These are phyloP conservation scores for Physella acuta DNA, from an alignment of 1,140 invertebrate genomes.

Conservation along the genomic window DNA sequence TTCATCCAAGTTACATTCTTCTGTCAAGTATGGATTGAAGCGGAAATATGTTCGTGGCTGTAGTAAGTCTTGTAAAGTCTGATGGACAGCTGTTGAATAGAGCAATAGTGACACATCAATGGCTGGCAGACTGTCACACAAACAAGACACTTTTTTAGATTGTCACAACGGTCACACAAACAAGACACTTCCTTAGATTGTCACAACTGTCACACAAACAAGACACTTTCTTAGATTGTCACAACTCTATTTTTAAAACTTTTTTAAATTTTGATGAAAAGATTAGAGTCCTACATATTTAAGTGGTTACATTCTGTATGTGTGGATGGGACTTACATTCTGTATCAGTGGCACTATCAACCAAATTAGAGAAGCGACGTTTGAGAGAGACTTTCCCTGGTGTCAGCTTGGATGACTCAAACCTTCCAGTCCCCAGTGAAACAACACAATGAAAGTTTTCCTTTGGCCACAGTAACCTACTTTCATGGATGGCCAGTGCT, in stretches of 20 bases:
- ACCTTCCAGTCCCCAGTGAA: slow-evolving; percentile 81
- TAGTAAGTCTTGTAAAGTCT: slow-evolving; percentile 78
- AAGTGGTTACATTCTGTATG: background rate
- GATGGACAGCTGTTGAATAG: slow-evolving; percentile 64
- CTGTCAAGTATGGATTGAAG: slow-evolving; percentile 86
- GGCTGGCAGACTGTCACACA: too few relatives aligned
- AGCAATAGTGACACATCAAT: background rate
- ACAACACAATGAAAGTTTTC: slow-evolving; percentile 80
- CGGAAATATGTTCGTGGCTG: slow-evolving; percentile 79
- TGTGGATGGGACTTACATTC: slow-evolving; percentile 67
- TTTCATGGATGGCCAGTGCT: slow-evolving; percentile 83
- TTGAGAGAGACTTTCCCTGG: slow-evolving; percentile 62
- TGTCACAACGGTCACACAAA: too few relatives aligned
- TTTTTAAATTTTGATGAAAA: background rate
- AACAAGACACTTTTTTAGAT: too few relatives aligned
- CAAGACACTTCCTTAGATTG: too few relatives aligned
- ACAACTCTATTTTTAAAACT: too few relatives aligned
- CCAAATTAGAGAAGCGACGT: slow-evolving; percentile 79
- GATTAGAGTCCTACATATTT: background rate
- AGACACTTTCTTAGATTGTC: too few relatives aligned
- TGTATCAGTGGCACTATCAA: slow-evolving; percentile 88
- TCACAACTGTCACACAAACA: too few relatives aligned
- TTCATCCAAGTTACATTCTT: slow-evolving; percentile 82
- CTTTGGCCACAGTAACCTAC: slow-evolving; percentile 76
- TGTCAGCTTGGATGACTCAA: slow-evolving; percentile 52